Base-by-base conservation (phyloP, 1,140 invertebrate genomes). In the Atta cephalotes region DNA sequence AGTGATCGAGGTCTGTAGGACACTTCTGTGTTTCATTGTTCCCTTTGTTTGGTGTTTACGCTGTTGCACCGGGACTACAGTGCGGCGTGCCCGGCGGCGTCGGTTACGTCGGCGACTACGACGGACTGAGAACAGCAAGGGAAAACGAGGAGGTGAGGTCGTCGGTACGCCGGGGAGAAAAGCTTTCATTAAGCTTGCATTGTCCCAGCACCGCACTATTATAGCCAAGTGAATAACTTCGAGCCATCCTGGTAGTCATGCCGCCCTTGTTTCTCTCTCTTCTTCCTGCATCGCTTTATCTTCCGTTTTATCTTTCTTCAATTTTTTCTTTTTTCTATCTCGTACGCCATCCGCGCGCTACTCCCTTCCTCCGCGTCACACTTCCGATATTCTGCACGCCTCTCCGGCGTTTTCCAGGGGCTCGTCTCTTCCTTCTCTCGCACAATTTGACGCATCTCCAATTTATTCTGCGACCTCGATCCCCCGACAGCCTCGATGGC, bases 131-230 rank as follows among this genome's bases (percentile, higher is more conserved):
- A 78, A 60, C 45, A 25, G 16, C 39, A 9, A 63, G 58, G 87
- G 21, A 3, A 4, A 31, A 53, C 18, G 7, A 63, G 12, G 21
- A 7, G n/a, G 35, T 31, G 60, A 25, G 51, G 63, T 63, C 85
- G 82, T 28, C 71, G 71, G 71, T 63, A 56, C 21, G 62, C 58
- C 45, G 58, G 58, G 79, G 72, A 74, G 51, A 28, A 68, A 51
- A 60, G 94, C 93, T 95, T 94, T 94, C 92, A 94, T 94, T 95
- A 95, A 93, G 92, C 92, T 91, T 80, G 93, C 93, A 95, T 94
- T 95, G 94, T 95, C 91, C 93, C 88, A 87, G 77, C 89, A 82
- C 76, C 92, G 88, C 90, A 88, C 92, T 91, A 92, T 94, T 93
- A 93, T 92, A 88, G 87, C 87, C 90, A 90, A 91, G 70, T 88